These are phyloP conservation scores for Eupithecia subfuscata DNA, from an alignment of 2,888 invertebrate genomes.

Conservation along the genomic window DNA sequence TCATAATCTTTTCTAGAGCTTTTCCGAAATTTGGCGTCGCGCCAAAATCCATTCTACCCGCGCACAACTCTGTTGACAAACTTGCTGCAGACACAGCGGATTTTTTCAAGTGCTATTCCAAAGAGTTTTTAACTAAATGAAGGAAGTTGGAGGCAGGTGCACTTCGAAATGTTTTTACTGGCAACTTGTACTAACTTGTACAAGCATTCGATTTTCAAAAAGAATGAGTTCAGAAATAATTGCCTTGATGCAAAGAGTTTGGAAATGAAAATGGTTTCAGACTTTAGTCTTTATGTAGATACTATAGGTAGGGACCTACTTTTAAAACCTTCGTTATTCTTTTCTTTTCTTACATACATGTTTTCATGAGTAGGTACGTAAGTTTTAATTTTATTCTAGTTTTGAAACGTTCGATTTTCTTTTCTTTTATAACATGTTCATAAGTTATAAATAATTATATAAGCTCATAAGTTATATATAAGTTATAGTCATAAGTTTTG, in stretches of 20 bases:
- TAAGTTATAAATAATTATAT: no score
- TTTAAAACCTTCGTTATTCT: not conserved
- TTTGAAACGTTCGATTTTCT: no score
- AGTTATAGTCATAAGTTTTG: no score
- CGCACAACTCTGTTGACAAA: slow-evolving; percentile 16
- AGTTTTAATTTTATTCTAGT: no score
- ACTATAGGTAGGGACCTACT: no score
- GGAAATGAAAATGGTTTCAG: not conserved
- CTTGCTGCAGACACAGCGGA: slow-evolving; percentile 23
- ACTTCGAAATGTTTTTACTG: slow-evolving; percentile 26
- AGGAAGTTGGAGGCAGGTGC: slow-evolving; percentile 37
- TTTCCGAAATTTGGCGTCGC: not conserved
- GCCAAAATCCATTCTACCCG: slow-evolving; percentile 19
- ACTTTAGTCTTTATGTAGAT: not conserved
- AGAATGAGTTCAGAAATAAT: not conserved
- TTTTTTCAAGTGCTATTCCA: slow-evolving; percentile 35
- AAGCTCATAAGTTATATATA: no score
- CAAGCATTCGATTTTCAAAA: slow-evolving; percentile 12
- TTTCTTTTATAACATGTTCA: no score
- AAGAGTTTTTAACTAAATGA: slow-evolving; percentile 42
- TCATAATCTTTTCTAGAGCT: slow-evolving; percentile 15
- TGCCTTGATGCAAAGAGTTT: not conserved
- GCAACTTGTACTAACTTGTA: slow-evolving; percentile 8
- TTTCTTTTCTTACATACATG: not conserved
- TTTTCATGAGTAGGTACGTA: not conserved